phyloP scores from a whole-genome alignment of 2,113 vertebrate genomes.

The Pseudolaguvia tuberculata region DNA sequence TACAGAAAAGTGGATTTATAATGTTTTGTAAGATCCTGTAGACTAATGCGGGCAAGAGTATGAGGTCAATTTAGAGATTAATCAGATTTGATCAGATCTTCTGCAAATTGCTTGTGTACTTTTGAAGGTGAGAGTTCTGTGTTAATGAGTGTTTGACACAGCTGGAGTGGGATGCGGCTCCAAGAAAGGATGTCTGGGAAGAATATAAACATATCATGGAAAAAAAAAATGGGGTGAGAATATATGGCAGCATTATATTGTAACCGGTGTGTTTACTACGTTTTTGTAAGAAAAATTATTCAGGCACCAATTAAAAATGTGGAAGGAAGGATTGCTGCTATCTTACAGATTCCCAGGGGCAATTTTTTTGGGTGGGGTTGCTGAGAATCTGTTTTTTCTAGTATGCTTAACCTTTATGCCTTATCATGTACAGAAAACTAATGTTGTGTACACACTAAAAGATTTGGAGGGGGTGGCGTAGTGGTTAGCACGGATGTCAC shows the following conservation, averaged over 20 bases:
- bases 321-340: slow-evolving; percentile 18
- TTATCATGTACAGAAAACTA: neutral
- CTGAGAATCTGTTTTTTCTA: too few relatives aligned
- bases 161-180: neutral
- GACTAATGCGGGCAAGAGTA: too few relatives aligned
- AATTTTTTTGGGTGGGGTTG: too few relatives aligned
- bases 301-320: slow-evolving; percentile 25
- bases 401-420: too few relatives aligned
- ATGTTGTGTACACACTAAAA: too few relatives aligned
- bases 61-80: slow-evolving; percentile 5
- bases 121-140: slow-evolving; percentile 6
- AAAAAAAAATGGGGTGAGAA: neutral
- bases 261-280: neutral
- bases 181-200: neutral
- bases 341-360: slow-evolving; percentile 33
- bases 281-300: slow-evolving; percentile 5
- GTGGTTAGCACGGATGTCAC: too few relatives aligned
- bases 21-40: too few relatives aligned
- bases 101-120: neutral
- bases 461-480: too few relatives aligned
- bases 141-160: slow-evolving; percentile 12
- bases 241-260: too few relatives aligned
- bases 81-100: slow-evolving; percentile 10
- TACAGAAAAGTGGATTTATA: too few relatives aligned
- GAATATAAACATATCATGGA: neutral